Base-by-base conservation (phyloP, 2,113 vertebrate species). In the Larimichthys crocea region DNA sequence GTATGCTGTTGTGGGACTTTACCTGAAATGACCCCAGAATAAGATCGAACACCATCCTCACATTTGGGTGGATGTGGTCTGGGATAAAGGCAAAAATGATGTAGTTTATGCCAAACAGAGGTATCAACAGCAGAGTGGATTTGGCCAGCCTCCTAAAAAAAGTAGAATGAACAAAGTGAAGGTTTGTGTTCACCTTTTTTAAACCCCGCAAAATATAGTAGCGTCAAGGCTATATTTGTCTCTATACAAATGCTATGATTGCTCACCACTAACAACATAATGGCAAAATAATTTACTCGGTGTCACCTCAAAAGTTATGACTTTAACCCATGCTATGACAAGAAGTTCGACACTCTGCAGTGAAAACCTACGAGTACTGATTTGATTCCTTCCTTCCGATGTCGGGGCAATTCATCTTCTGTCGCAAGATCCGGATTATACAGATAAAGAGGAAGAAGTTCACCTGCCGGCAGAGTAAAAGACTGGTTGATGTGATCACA, bases 1-100 rank as follows among this genome's bases (percentile, higher is more conserved):
- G 35, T 22, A 40, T 22, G 44, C 16, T 7, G 3, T 49, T 11
- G 20, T 16, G 74, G 1, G 22, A 61, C 1, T 72, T 82, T 95
- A 99, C 98, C 98, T 99, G 98, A 93, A 99, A 99, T 0, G 98
- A 99, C 0, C 98, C 98, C 40, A 99, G 90, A 22, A 99, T 89
- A 0, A 99, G 96, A 81, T 99, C 98, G 44, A 99, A 97, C 83
- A 97, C 94, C 89, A 99, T 60, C 83, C 96, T 97, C 63, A 98
- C 86, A 49, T 93, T 86, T 10, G 86, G 82, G 85, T 96, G 93
- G 31, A 97, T 94, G 71, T 96, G 90, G 66, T 97, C 96, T 0
- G 98, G 98, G 78, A 98, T 96, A 90, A 98, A 97, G 72, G 95
- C 97, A 69, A 99, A 99, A 90, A 98, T 92, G 22, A 97, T 96